Conservation (phyloP, 1,140 invertebrate genomes). For the Drosophila lacertosa region DNA sequence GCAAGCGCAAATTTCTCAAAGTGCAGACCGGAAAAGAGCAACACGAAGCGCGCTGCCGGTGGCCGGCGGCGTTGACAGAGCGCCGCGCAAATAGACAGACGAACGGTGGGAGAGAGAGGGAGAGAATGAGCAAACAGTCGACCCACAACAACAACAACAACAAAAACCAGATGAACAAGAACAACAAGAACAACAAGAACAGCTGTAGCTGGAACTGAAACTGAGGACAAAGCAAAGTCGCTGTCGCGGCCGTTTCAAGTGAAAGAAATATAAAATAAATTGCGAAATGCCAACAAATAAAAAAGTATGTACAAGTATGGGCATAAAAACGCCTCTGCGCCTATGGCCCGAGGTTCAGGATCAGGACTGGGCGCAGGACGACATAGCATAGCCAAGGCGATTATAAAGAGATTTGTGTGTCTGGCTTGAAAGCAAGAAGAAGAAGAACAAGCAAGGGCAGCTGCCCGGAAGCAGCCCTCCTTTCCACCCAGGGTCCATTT, state of each 20-base stretch:
- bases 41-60: constrained; percentile 20
- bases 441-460: not conserved
- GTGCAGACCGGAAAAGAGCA: constrained; percentile 65
- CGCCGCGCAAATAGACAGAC: constrained; percentile 50
- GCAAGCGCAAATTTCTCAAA: constrained; percentile 53
- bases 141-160: constrained; percentile 13
- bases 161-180: no score
- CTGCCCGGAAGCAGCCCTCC: not conserved
- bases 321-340: constrained; percentile 41
- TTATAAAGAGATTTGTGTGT: constrained; percentile 77
- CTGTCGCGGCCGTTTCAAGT: constrained; percentile 41
- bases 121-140: constrained; percentile 38
- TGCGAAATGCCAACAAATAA: constrained; percentile 78
- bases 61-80: constrained; percentile 59
- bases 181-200: constrained; percentile 2
- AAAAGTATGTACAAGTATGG: constrained; percentile 64
- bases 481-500: not conserved
- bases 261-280: constrained; percentile 75
- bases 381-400: constrained; percentile 43
- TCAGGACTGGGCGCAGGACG: constrained; percentile 17
- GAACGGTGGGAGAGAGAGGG: constrained; percentile 19
- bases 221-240: constrained; percentile 22
- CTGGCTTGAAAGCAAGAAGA: constrained; percentile 13
- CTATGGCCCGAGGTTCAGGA: constrained; percentile 29
- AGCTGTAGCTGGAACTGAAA: not conserved